A percentile compares a stretch with the other conserved stretches of the same genome.
These are phyloP conservation scores for Acanthopagrus latus DNA, from an alignment of 2,797 vertebrate genomes.

Conservation along the genomic window DNA sequence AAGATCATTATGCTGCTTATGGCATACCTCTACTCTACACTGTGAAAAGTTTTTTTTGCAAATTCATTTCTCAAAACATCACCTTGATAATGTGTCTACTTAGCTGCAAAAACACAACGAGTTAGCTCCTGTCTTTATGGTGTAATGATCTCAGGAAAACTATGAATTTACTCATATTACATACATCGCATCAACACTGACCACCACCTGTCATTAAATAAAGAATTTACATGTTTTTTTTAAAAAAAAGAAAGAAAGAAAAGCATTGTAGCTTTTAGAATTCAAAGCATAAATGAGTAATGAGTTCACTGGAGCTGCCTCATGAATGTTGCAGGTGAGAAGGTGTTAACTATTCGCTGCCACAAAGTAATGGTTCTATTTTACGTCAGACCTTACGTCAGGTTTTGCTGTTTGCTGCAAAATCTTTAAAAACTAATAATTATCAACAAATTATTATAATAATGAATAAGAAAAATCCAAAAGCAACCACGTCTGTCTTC, in stretches of 20 bases:
- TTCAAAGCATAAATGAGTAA: not conserved
- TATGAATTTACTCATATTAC: not conserved
- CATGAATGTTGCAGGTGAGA: not conserved
- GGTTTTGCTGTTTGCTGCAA: not conserved
- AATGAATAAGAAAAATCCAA: too few relatives aligned
- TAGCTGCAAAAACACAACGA: not conserved
- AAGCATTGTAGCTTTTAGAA: not conserved
- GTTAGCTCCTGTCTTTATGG: not conserved
- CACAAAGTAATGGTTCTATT: not conserved
- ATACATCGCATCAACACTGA: not conserved
- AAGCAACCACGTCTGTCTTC: not conserved
- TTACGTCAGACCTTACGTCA: too few relatives aligned
- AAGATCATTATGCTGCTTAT: not conserved
- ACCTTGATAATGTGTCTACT: not conserved
- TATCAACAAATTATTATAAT: too few relatives aligned
- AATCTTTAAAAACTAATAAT: not conserved
- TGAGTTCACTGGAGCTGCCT: not conserved
- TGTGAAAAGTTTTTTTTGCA: not conserved
- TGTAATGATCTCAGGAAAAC: not conserved
- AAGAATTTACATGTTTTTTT: not conserved
- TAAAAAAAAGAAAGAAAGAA: not conserved
- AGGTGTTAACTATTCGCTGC: not conserved
- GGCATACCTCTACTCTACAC: not conserved
- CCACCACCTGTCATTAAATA: not conserved
- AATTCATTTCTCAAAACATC: not conserved